Percentiles rank a stretch among this genome's conserved stretches.
phyloP scores from a whole-genome alignment of 2,113 vertebrate species.

The Speoplatyrhinus poulsoni region DNA sequence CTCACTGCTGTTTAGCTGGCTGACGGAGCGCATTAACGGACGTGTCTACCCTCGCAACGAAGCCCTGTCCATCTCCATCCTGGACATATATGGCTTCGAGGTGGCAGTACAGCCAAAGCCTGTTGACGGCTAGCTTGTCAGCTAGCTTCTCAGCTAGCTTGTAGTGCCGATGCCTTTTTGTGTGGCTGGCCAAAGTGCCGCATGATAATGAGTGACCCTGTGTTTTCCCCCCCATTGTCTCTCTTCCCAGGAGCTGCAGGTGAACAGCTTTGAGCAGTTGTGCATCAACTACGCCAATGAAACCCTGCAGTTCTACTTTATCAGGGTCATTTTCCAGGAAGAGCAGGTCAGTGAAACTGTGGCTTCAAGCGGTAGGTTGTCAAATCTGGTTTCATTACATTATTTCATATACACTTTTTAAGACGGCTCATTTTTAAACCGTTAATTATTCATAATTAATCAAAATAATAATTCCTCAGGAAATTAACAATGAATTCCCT shows the following conservation, averaged over 20 bases:
- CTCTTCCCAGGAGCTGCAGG: conserved; percentile 69
- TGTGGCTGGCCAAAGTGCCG: neutral
- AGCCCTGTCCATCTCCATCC: conserved; percentile 88
- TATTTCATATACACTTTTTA: no score
- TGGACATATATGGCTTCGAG: conserved; percentile 99
- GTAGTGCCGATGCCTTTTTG: neutral
- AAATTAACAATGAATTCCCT: no score
- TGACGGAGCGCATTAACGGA: conserved; percentile 90
- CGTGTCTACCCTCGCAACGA: conserved; percentile 88
- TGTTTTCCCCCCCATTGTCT: neutral
- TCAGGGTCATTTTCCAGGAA: conserved; percentile 91
- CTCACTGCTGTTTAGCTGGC: conserved; percentile 92
- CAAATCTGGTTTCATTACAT: no score
- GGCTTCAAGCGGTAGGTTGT: neutral
- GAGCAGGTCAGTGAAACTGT: conserved; percentile 85
- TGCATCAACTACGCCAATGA: conserved; percentile 98
- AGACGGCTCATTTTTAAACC: no score
- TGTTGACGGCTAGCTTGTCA: neutral
- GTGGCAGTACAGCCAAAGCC: conserved; percentile 58
- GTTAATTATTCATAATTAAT: no score
- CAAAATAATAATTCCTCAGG: no score
- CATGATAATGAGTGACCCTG: neutral
- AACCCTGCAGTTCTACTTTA: conserved; percentile 94
- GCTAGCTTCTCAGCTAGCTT: neutral
- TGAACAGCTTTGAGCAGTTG: conserved; percentile 97